Evolutionary conservation across 2,113 vertebrate species (phyloP), one percentile per base, ranked within the genome.

Genomic region (Brienomyrus longianalis): DNA sequence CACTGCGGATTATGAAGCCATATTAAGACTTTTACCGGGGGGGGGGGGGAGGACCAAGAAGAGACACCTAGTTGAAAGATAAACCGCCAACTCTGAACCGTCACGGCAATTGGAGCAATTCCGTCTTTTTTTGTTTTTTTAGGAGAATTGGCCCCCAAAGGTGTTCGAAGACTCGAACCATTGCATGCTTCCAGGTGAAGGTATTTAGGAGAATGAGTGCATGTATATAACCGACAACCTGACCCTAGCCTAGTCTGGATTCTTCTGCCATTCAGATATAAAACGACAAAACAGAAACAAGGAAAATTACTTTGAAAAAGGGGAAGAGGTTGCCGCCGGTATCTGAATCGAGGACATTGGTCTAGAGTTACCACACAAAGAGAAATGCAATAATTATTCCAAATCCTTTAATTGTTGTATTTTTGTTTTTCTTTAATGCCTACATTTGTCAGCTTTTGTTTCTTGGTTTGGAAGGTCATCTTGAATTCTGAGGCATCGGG

Each of bases 1-100:
- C 95, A 96, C 96, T 96, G 97, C 97, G 98, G 98, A 98, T 97
- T 97, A 96, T 97, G 97, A 98, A 99, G 98, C 98, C 98, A 99
- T 99, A 99, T 97, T 95, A 96, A 96, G 96, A 97, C 97, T 96
- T 95, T 91, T 92, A 91, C 94, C 93, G 93, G 94, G 93, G 83
- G 70, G 93, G 94, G 93, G 83, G 66, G 92, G 93, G 43, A 21
- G 59, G 2, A 21, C 13, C 56, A 90, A 52, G 93, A 94, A 89
- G 39, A 88, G 88, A 94, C 91, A 92, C 91, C 94, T 92, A 94
- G 94, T 94, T 93, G 93, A 93, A 93, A 93, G 93, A 93, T 21
- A 90, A 93, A 93, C 93, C 93, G 91, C 93, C 94, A 93, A 94
- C 93, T 94, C 94, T 92, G 92, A 92, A 91, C 90, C 91, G 92